Evolutionary conservation across 2,797 vertebrate genomes (phyloP).

Genomic region (Orestias chungarensis): DNA sequence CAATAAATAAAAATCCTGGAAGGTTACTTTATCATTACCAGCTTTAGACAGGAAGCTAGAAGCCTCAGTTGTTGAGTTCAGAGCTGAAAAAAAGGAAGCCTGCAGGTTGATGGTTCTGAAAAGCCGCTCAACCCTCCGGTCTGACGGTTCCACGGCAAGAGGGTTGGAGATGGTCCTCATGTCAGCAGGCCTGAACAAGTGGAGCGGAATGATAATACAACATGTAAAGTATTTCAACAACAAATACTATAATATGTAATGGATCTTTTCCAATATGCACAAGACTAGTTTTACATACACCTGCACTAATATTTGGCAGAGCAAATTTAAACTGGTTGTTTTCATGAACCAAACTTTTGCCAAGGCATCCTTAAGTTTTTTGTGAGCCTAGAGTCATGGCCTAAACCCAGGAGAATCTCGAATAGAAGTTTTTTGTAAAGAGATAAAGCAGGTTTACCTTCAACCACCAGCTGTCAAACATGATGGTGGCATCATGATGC

Average conservation of each 20-base stretch:
- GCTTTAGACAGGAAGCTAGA: slow-evolving; percentile 77
- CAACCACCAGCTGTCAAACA: too few relatives aligned
- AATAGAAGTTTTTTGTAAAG: too few relatives aligned
- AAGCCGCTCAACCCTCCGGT: slow-evolving; percentile 83
- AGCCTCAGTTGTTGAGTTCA: slow-evolving; percentile 41
- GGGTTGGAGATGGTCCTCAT: slow-evolving; percentile 84
- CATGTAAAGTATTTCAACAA: not conserved
- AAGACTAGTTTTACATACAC: not conserved
- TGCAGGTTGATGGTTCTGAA: slow-evolving; percentile 78
- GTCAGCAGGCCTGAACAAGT: slow-evolving; percentile 66
- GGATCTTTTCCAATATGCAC: not conserved
- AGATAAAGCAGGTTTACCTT: too few relatives aligned
- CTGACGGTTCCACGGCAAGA: slow-evolving; percentile 77
- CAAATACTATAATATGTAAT: not conserved
- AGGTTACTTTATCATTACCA: slow-evolving; percentile 66
- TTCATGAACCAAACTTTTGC: too few relatives aligned
- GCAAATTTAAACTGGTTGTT: too few relatives aligned
- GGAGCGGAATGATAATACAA: not conserved
- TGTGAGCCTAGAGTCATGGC: too few relatives aligned
- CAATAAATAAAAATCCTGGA: not conserved
- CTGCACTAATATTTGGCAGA: not conserved
- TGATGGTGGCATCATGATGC: too few relatives aligned
- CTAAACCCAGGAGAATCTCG: too few relatives aligned
- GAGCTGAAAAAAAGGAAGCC: slow-evolving; percentile 64
- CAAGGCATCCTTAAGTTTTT: too few relatives aligned